Evolutionary conservation across 2,113 vertebrate species (phyloP).

Genomic region (Dipodomys merriami): DNA sequence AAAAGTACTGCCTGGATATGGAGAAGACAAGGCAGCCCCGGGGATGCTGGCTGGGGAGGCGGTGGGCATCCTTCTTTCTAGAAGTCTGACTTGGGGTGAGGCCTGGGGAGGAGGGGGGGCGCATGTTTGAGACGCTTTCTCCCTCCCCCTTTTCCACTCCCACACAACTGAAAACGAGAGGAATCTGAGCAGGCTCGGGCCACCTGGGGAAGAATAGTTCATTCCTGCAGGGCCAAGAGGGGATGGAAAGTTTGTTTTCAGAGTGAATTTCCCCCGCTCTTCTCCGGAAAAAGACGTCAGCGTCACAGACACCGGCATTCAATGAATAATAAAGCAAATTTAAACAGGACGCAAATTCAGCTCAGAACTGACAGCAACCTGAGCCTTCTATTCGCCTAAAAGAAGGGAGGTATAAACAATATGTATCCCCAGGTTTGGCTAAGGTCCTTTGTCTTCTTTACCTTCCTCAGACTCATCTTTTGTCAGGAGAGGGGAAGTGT

Average conservation of each 20-base stretch:
- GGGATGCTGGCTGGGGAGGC: no score
- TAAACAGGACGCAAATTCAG: slow-evolving; percentile 51
- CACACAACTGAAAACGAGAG: not conserved
- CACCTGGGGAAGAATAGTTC: slow-evolving; percentile 5
- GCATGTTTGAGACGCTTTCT: not conserved
- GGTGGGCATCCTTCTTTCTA: not conserved
- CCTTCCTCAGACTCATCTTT: not conserved
- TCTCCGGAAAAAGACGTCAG: slow-evolving; percentile 39
- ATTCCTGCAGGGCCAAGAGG: not conserved
- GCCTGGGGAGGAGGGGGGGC: not conserved
- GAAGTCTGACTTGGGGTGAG: no score
- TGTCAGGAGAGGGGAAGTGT: not conserved
- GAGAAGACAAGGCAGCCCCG: not conserved
- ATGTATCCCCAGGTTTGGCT: not conserved
- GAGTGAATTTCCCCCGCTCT: slow-evolving; percentile 49
- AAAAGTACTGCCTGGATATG: not conserved
- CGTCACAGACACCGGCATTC: not conserved
- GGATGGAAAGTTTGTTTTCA: slow-evolving; percentile 33
- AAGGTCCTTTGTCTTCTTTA: not conserved
- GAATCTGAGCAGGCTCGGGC: not conserved
- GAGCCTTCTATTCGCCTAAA: not conserved
- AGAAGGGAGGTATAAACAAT: not conserved
- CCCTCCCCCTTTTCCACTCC: not conserved
- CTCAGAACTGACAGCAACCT: not conserved
- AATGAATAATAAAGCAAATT: slow-evolving; percentile 46